A percentile compares a stretch with the other conserved stretches of the same genome.
Conservation (phyloP, 2,888 invertebrate genomes). For the Hypomecis punctinalis region DNA sequence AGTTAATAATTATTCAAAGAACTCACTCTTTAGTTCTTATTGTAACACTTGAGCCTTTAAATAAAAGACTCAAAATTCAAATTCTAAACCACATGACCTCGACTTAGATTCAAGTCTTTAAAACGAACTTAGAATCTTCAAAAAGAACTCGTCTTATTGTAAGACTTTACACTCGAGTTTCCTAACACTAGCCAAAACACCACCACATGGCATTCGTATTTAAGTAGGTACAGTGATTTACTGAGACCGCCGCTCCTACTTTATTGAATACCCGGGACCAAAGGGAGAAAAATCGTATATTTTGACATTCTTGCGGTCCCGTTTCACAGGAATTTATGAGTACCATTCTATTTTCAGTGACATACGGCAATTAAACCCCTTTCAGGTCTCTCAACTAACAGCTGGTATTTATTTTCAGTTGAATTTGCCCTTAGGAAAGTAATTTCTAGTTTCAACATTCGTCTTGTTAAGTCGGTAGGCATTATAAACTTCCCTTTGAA, state of each 20-base stretch:
- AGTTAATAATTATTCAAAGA: too few relatives aligned
- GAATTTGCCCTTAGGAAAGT: conserved; percentile 14
- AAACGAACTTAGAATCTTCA: too few relatives aligned
- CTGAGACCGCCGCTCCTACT: conserved; percentile 61
- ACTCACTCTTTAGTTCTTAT: too few relatives aligned
- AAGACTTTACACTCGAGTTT: too few relatives aligned
- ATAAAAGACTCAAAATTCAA: too few relatives aligned
- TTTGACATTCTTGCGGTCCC: conserved; percentile 66
- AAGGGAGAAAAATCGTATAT: conserved; percentile 79
- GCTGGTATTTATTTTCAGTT: conserved; percentile 23
- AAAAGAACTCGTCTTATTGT: too few relatives aligned
- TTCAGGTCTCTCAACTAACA: conserved; percentile 20
- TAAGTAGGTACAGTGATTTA: conserved; percentile 72
- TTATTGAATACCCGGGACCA: conserved; percentile 77
- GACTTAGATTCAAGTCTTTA: too few relatives aligned
- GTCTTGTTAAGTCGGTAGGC: conserved; percentile 25
- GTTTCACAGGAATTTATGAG: conserved; percentile 66
- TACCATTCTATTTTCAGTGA: conserved; percentile 68
- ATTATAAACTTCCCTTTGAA: conserved; percentile 24
- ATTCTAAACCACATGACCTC: too few relatives aligned
- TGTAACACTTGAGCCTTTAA: too few relatives aligned
- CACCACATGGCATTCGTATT: conserved; percentile 57
- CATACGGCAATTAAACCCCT: conserved; percentile 72
- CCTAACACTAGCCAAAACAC: conserved; percentile 44
- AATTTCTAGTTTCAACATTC: conserved; percentile 27